Percentiles rank a stretch among this genome's conserved stretches.
Conservation (phyloP, 2,113 vertebrate species). For the Triplophysa siluroides region DNA sequence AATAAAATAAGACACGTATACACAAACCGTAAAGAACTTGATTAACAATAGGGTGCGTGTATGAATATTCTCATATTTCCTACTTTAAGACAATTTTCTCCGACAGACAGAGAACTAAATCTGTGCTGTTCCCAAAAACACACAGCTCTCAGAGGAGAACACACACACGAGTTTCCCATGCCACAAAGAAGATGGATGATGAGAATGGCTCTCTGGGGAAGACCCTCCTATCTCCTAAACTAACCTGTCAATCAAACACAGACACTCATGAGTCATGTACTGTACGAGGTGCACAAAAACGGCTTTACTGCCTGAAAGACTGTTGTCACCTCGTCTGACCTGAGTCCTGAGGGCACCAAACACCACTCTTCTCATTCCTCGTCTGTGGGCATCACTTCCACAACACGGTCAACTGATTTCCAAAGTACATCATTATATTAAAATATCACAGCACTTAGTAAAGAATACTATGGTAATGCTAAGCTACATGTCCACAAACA, state of each 20-base stretch:
- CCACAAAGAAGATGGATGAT: slow-evolving; percentile 47
- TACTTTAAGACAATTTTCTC: no score
- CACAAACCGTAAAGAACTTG: no score
- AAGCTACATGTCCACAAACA: no score
- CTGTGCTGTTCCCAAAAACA: no score
- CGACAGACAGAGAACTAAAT: neutral
- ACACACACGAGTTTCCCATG: slow-evolving; percentile 38
- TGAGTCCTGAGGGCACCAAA: no score
- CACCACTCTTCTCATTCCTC: slow-evolving; percentile 6
- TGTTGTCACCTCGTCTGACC: neutral
- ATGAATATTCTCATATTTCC: no score
- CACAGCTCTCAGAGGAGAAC: neutral
- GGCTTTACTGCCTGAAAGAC: no score
- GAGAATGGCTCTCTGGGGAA: slow-evolving; percentile 22
- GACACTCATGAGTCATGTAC: neutral
- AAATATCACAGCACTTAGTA: no score
- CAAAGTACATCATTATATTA: neutral
- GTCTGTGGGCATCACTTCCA: slow-evolving; percentile 34
- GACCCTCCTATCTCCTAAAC: slow-evolving; percentile 37
- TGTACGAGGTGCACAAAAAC: neutral
- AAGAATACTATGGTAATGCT: no score
- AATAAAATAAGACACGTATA: neutral
- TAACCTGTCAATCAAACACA: slow-evolving; percentile 44
- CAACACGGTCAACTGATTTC: slow-evolving; percentile 31
- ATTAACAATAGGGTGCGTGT: no score